Conservation (phyloP, 2,113 vertebrate genomes). For the Tauraco erythrolophus region DNA sequence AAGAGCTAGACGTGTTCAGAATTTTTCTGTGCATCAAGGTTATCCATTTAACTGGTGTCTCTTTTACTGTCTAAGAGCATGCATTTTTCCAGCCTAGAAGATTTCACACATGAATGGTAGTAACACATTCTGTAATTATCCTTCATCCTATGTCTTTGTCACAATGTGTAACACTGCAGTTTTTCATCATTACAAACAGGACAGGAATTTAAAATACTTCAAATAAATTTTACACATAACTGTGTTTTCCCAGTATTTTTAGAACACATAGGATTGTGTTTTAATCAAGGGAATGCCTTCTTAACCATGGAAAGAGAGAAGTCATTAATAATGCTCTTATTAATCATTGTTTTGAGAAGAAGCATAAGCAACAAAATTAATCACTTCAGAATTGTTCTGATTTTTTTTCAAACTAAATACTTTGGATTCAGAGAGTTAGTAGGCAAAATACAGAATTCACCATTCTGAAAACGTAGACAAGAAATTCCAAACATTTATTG, state of each 20-base stretch:
- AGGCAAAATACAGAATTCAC: not conserved
- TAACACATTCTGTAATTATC: constrained; percentile 74
- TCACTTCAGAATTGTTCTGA: not conserved
- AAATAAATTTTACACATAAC: constrained; percentile 31
- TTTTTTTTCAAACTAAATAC: not conserved
- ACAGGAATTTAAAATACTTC: constrained; percentile 55
- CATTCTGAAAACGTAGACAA: not conserved
- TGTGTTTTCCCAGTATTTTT: not conserved
- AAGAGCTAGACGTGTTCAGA: constrained; percentile 34
- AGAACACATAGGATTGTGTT: not conserved
- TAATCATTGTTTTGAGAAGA: not conserved
- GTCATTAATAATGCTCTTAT: not conserved
- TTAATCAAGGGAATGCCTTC: not conserved
- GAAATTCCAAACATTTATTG: not conserved
- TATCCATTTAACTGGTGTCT: constrained; percentile 53
- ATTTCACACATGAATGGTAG: constrained; percentile 66
- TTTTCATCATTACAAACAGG: constrained; percentile 60
- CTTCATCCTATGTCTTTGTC: constrained; percentile 60
- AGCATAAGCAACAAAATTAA: not conserved
- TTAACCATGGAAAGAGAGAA: not conserved
- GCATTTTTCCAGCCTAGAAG: constrained; percentile 64
- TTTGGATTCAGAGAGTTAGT: not conserved
- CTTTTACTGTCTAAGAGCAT: constrained; percentile 58
- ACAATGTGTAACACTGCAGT: constrained; percentile 11
- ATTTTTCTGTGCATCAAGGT: constrained; percentile 50